A percentile compares a stretch with the other conserved stretches of the same genome.
Evolutionary conservation across 2,113 vertebrate species (phyloP).

Genomic region (Synchiropus splendidus): DNA sequence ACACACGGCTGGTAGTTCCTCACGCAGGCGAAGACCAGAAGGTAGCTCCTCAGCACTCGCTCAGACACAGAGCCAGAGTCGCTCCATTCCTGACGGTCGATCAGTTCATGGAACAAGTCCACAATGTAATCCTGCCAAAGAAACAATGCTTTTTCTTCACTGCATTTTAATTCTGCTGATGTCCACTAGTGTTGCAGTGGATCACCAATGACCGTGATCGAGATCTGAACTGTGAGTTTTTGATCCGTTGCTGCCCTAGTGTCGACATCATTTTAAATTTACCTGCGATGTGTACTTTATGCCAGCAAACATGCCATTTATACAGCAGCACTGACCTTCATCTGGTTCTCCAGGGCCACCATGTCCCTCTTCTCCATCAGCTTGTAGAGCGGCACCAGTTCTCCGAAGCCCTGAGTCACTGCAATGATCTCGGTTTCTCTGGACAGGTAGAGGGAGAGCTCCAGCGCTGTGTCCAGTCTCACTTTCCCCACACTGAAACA

Average conservation of each 20-base stretch:
- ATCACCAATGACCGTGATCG: not conserved
- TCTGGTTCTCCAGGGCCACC: slow-evolving; percentile 64
- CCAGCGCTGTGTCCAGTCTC: slow-evolving; percentile 77
- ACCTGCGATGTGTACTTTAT: not conserved
- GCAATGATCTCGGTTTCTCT: slow-evolving; percentile 77
- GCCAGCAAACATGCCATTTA: not conserved
- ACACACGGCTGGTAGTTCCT: slow-evolving; percentile 72
- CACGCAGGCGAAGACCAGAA: slow-evolving; percentile 72
- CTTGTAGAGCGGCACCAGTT: slow-evolving; percentile 81
- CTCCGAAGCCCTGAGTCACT: slow-evolving; percentile 74
- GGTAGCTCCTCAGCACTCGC: slow-evolving; percentile 68
- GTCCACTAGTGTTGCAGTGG: not conserved
- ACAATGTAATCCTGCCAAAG: slow-evolving; percentile 73
- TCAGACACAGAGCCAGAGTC: slow-evolving; percentile 74
- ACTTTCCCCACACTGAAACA: slow-evolving; percentile 69
- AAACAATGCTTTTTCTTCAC: not conserved
- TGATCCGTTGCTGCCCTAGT: no score
- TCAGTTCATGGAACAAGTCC: slow-evolving; percentile 69
- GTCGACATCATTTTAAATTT: not conserved
- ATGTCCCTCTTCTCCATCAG: slow-evolving; percentile 82
- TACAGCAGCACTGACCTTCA: slow-evolving; percentile 56
- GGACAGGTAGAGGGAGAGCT: slow-evolving; percentile 79
- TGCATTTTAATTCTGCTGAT: not conserved
- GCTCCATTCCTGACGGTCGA: slow-evolving; percentile 77
- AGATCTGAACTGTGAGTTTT: not conserved